These are phyloP conservation scores for Acanthopleura granulata DNA, from an alignment of 2,888 invertebrate species.

Conservation along the genomic window DNA sequence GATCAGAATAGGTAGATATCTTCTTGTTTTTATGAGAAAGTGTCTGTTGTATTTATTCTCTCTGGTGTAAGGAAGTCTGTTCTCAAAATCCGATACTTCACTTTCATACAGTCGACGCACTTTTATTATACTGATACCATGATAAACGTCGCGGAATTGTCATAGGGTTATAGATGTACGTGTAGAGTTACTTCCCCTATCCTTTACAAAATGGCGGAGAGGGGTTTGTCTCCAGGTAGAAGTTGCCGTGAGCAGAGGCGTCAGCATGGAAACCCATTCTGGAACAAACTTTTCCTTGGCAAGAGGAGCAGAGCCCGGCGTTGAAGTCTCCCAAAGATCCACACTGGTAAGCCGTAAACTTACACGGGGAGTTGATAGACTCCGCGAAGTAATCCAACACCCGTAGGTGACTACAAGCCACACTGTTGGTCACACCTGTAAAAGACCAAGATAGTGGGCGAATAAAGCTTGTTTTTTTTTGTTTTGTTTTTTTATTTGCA, in stretches of 20 bases:
- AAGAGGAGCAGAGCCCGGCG: constrained; percentile 41
- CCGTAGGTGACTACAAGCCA: constrained; percentile 43
- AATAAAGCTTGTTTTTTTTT: too few species aligned
- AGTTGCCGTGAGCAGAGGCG: constrained; percentile 36
- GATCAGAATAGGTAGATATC: too few species aligned
- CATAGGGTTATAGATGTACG: too few species aligned
- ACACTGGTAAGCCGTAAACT: constrained; percentile 43
- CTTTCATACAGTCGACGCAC: too few species aligned
- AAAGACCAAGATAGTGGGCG: background rate
- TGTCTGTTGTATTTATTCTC: too few species aligned
- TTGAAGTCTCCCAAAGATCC: constrained; percentile 37
- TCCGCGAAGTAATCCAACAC: constrained; percentile 37
- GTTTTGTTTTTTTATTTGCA: too few species aligned
- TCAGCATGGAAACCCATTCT: constrained; percentile 54
- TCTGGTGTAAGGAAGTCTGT: too few species aligned
- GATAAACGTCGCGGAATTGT: too few species aligned
- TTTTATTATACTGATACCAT: too few species aligned
- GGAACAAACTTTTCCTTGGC: constrained; percentile 44
- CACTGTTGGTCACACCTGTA: constrained; percentile 22
- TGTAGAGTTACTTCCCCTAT: too few species aligned
- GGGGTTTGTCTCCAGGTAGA: constrained; percentile 45
- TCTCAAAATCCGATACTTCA: too few species aligned
- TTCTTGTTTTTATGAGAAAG: too few species aligned
- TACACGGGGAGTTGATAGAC: constrained; percentile 39
- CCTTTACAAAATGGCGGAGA: background rate